These are phyloP conservation scores for Stegostoma tigrinum DNA, from an alignment of 2,113 vertebrate genomes.

Conservation along the genomic window DNA sequence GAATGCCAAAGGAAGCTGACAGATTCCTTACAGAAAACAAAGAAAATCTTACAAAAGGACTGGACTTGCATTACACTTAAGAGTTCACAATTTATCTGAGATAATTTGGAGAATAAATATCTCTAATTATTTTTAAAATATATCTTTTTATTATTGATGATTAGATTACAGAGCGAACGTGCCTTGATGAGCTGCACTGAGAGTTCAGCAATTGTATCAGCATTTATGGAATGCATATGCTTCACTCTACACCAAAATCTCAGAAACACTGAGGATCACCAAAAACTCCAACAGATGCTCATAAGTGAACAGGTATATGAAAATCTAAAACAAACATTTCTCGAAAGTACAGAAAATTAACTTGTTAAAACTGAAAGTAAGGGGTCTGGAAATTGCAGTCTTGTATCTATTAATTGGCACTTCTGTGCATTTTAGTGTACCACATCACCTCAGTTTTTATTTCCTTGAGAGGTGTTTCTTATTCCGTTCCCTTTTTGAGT, in stretches of 20 bases:
- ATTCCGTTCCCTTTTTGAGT: neutral
- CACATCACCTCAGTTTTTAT: neutral
- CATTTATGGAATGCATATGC: slow-evolving; percentile 78
- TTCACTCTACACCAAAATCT: slow-evolving; percentile 68
- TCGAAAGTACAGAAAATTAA: neutral
- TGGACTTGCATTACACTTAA: neutral
- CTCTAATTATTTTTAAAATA: neutral
- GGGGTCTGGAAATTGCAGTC: neutral
- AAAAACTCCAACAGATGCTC: slow-evolving; percentile 69
- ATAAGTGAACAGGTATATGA: slow-evolving; percentile 72
- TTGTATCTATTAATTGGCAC: neutral
- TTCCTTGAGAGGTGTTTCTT: neutral
- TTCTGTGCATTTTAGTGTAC: neutral
- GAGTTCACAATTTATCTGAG: neutral
- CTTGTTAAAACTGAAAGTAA: neutral
- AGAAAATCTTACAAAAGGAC: neutral
- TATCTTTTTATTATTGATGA: slow-evolving; percentile 19
- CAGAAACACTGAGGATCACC: slow-evolving; percentile 54
- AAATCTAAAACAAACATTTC: slow-evolving; percentile 3
- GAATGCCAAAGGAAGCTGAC: neutral
- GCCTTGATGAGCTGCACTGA: slow-evolving; percentile 70
- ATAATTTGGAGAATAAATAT: neutral
- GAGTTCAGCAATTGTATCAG: slow-evolving; percentile 67
- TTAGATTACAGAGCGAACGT: slow-evolving; percentile 73
- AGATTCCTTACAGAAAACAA: neutral